phyloP scores from a whole-genome alignment of 2,888 invertebrate genomes.

The Glyphotaelius pellucidus region DNA sequence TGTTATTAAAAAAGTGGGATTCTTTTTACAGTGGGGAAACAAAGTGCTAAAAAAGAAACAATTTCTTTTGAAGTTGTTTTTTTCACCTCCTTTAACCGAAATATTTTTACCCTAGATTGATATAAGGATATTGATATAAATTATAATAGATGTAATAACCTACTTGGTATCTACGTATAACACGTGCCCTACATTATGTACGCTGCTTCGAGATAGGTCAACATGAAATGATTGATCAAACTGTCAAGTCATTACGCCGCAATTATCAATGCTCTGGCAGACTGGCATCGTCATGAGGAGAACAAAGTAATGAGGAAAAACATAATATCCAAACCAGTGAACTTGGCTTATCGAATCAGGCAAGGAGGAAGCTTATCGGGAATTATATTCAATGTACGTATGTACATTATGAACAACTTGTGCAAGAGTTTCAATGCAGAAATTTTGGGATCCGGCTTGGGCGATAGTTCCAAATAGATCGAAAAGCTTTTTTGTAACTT shows the following conservation, averaged over 20 bases:
- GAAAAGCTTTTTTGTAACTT: too few relatives aligned
- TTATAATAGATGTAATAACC: neutral
- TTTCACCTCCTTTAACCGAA: too few relatives aligned
- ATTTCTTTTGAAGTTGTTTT: neutral
- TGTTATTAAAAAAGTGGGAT: neutral
- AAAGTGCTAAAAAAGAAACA: neutral
- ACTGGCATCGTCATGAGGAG: neutral
- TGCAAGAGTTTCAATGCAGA: neutral
- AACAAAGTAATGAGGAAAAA: neutral
- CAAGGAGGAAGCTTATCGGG: neutral
- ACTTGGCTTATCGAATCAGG: neutral
- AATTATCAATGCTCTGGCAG: neutral
- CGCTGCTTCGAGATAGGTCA: neutral
- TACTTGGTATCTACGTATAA: neutral
- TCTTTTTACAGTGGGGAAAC: neutral
- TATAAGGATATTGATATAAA: neutral
- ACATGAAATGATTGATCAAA: neutral
- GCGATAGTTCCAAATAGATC: too few relatives aligned
- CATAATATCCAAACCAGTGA: neutral
- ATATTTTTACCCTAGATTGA: neutral
- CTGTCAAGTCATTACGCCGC: neutral
- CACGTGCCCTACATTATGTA: neutral
- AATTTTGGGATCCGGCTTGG: neutral
- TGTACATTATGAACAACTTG: neutral
- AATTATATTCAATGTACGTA: neutral